Base-by-base conservation (phyloP, 2,888 invertebrate genomes). In the Diadromus collaris region DNA sequence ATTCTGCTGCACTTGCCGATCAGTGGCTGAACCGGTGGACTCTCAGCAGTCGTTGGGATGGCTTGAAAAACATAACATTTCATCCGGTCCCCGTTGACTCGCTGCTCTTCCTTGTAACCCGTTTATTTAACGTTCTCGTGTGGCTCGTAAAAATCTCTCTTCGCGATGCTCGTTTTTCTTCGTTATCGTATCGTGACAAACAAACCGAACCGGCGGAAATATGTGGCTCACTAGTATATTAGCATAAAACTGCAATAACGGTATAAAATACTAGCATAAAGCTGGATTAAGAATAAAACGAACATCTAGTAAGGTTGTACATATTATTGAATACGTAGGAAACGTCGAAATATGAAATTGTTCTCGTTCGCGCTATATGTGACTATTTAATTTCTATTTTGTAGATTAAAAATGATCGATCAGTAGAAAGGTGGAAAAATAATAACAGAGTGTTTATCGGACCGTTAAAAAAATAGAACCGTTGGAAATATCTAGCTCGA, bases 21-120 rank as follows among this genome's bases (percentile, higher is more conserved):
- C 70, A 21, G 38, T 41, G 19, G 10, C 2, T 10, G 60, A n/a
- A 41, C 38, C 24, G 13, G 27, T 13, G 16, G 58, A 13, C 13
- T 38, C 58, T 21, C 27, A 27, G 16, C 13, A 16, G 29, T 58
- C 41, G 60, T 58, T 56, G 6, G 56, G 6, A 38, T 27, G 5
- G 34, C 32, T 58, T 56, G 44, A 41, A 73, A 41, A 44, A 44
- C 72, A n/a, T n/a, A 58, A 64, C 72, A 60, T 64, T 72, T 71
- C 32, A 44, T 32, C 46, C 32, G 46, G 48, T 16, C 21, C 16
- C 27, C 19, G 10, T 19, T 29, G n/a, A n/a, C 64, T 9, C 64
- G 16, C 24, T 2, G 5, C 34, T 32, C 16, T 48, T 61, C n/a
- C 44, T 27, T 24, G 41, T 46, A 7, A 24, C 5, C 16, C 16